A percentile compares a stretch with the other conserved stretches of the same genome.
phyloP scores from a whole-genome alignment of 2,113 vertebrate genomes.

The Nycticorax nycticorax region DNA sequence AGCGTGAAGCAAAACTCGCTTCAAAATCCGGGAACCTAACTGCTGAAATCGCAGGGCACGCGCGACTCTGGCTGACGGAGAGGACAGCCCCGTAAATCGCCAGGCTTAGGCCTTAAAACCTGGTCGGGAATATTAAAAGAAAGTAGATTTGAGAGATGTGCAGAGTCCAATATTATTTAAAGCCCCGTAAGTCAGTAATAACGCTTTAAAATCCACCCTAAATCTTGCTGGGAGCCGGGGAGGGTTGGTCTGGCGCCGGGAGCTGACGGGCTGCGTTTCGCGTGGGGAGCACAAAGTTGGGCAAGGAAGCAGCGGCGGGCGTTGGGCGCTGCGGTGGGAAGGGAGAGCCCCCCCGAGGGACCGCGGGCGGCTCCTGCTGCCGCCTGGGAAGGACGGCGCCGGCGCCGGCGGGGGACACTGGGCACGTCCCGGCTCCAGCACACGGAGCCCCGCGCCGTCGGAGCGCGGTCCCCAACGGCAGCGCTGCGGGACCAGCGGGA shows the following conservation, averaged over 20 bases:
- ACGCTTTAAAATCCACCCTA: slow-evolving; percentile 5
- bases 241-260: not conserved
- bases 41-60: not conserved
- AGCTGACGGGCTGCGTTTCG: not conserved
- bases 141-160: slow-evolving; percentile 41
- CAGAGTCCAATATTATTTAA: slow-evolving; percentile 49
- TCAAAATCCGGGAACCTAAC: not conserved
- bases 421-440: accelerated
- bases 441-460: not conserved
- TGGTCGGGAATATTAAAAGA: not conserved
- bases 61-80: accelerated
- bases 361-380: not conserved
- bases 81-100: slow-evolving; percentile 29
- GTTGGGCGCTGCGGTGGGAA: accelerated
- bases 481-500: too few species aligned
- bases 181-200: slow-evolving; percentile 50
- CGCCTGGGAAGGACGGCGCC: not conserved
- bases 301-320: not conserved
- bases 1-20: not conserved
- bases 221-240: not conserved
- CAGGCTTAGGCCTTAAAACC: slow-evolving; percentile 38
- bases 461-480: too few species aligned
- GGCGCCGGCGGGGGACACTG: accelerated
- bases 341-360: not conserved
- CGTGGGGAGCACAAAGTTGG: not conserved